Evolutionary conservation across 2,113 vertebrate genomes (phyloP), one percentile per base, ranked within the genome.

Genomic region (Misgurnus anguillicaudatus): DNA sequence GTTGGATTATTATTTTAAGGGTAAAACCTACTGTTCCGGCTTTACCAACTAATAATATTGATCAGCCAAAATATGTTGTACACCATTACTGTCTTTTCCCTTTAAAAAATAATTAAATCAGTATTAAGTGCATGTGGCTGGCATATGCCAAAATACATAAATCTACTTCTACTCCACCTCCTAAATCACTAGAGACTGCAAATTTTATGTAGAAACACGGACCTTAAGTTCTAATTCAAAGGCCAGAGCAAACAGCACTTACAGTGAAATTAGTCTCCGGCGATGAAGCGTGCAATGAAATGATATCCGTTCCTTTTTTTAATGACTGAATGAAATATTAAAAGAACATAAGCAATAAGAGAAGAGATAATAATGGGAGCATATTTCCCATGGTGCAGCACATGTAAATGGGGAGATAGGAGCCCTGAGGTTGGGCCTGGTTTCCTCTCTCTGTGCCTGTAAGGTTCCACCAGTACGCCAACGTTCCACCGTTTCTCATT

Each of bases 271-370:
- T 60, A 66, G 73, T 75, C 66, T 42, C 48, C 70, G 64, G 75
- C 74, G 79, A 76, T 75, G 77, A 39, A 78, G 65, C 72, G n/a
- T 75, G 76, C 65, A 75, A 77, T 80, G 76, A 58, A 67, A 80
- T 76, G 55, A 68, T 64, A 75, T 83, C 65, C 72, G 36, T 65
- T 42, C 47, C 51, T 47, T 24, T 73, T 1, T 79, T 84, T 82
- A 82, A 84, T 80, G 72, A 72, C 62, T 71, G 55, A 24, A 81
- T 85, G 19, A 84, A 84, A 85, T 88, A 85, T 86, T 84, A 82
- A 85, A 84, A 82, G 81, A 87, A 83, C 80, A 69, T 63, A 79
- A 81, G 86, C 83, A 85, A 86, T 88, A 86, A 85, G 71, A 79
- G 58, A 45, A 79, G n/a, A 76, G 79, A 72, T 83, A 85, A 87